Conservation (phyloP, 2,888 invertebrate species). For the Philonicus albiceps region DNA sequence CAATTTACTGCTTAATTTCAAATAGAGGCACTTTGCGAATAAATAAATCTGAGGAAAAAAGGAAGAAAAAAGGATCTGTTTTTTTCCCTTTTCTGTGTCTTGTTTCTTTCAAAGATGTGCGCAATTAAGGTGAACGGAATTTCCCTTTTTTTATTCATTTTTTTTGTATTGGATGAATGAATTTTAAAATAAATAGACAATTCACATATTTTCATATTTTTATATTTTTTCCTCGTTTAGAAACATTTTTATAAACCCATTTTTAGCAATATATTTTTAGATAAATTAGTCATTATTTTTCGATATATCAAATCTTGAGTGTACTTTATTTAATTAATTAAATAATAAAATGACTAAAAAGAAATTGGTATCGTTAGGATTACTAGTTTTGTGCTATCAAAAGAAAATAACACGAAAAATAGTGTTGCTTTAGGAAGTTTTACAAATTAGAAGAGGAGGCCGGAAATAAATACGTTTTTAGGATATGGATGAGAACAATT, state of each 20-base stretch:
- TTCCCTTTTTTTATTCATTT: neutral
- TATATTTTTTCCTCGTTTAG: neutral
- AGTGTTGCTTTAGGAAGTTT: too few species aligned
- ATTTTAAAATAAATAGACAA: neutral
- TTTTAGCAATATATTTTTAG: too few species aligned
- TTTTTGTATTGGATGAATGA: neutral
- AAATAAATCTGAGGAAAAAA: constrained; percentile 27
- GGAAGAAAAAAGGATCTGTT: neutral
- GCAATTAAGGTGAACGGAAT: neutral
- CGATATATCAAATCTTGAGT: too few species aligned
- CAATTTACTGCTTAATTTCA: constrained; percentile 43
- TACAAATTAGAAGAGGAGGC: too few species aligned
- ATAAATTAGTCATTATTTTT: too few species aligned
- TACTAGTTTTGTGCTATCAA: too few species aligned
- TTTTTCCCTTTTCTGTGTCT: neutral
- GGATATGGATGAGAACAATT: too few species aligned
- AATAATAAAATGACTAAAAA: too few species aligned
- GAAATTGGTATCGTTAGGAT: too few species aligned
- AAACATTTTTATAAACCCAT: neutral
- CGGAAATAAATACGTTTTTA: too few species aligned
- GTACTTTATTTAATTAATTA: too few species aligned
- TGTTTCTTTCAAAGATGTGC: neutral
- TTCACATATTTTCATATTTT: neutral
- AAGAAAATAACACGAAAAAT: too few species aligned
- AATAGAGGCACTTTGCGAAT: constrained; percentile 35